Base-by-base conservation (phyloP, 2,888 invertebrate genomes). In the Anarsia innoxiella region DNA sequence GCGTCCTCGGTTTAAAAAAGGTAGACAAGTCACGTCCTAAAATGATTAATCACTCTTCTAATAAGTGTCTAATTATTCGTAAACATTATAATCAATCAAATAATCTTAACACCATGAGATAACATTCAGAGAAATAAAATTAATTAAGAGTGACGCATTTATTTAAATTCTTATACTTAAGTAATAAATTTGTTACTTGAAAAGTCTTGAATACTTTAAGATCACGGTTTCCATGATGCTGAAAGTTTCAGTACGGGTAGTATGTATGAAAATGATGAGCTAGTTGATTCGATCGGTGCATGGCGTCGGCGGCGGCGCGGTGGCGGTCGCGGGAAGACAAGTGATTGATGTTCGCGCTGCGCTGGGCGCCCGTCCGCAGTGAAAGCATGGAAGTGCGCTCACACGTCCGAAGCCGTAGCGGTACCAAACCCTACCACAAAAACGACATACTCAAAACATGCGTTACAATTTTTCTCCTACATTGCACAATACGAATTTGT, bases 401-500 rank as follows among this genome's bases (percentile, higher is more conserved):
- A 57, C 61, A 60, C 61, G 60, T 60, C 61, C 65, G 57, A 53
- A 57, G 56, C 63, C 65, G 60, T 78, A 77, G 77, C 75, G 74
- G 75, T 77, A 76, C 70, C 69, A 59, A 70, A 69, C 66, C 66
- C 67, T 68, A 66, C 71, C 66, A 70, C 66, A 70, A 73, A 76
- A 74, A 73, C 56, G 46, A 56, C 56, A 59, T 53, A 59, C 66
- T 67, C 68, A 69, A 71, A 75, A 75, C 74, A 73, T 66, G 75
- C 74, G 75, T 73, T 75, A 80, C 73, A 74, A 82, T 78, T 82
- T 79, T 80, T 82, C 82, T 79, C 70, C 69, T 67, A 74, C 77
- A 79, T 84, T 83, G 77, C 83, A 83, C 84, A 83, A 84, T 83
- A 76, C 80, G 76, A 82, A 77, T 79, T 73, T 79, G 78, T 78